phyloP scores from a whole-genome alignment of 2,888 invertebrate species.

The Chloroclystis v-ata region DNA sequence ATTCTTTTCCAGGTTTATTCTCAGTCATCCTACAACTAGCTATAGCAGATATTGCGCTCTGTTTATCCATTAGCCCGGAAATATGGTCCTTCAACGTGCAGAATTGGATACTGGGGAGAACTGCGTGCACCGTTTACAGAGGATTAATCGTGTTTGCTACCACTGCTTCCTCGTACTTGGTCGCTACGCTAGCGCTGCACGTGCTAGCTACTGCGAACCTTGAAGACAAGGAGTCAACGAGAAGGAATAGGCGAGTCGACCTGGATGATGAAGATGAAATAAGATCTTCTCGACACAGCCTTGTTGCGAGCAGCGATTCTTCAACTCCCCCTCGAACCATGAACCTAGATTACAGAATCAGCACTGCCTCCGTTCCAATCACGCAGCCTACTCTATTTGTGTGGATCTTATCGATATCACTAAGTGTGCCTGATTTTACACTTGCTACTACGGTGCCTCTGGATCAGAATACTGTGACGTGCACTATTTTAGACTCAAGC shows the following conservation, averaged over 20 bases:
- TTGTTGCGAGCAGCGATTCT: slow-evolving; percentile 68
- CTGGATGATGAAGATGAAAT: slow-evolving; percentile 65
- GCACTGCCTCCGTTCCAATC: slow-evolving; percentile 64
- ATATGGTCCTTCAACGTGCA: slow-evolving; percentile 69
- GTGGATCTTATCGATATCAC: slow-evolving; percentile 77
- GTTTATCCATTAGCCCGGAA: slow-evolving; percentile 68
- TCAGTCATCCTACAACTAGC: slow-evolving; percentile 75
- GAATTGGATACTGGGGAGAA: slow-evolving; percentile 72
- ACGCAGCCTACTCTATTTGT: slow-evolving; percentile 75
- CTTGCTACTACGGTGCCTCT: slow-evolving; percentile 68
- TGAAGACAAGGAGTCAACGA: slow-evolving; percentile 57
- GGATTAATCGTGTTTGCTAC: slow-evolving; percentile 77
- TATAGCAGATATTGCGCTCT: slow-evolving; percentile 68
- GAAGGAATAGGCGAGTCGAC: slow-evolving; percentile 50
- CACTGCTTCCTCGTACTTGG: slow-evolving; percentile 76
- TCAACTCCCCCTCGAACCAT: slow-evolving; percentile 72
- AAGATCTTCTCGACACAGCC: slow-evolving; percentile 66
- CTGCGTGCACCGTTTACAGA: slow-evolving; percentile 72
- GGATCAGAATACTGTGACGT: slow-evolving; percentile 56
- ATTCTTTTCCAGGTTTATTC: slow-evolving; percentile 67
- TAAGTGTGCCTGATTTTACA: slow-evolving; percentile 79
- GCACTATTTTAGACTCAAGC: slow-evolving; percentile 72
- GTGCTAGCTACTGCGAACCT: slow-evolving; percentile 75
- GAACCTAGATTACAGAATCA: slow-evolving; percentile 74
- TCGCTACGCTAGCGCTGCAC: slow-evolving; percentile 77